Evolutionary conservation across 1,140 invertebrate species (phyloP), one percentile per base, ranked within the genome.

Genomic region (Pinna nobilis): DNA sequence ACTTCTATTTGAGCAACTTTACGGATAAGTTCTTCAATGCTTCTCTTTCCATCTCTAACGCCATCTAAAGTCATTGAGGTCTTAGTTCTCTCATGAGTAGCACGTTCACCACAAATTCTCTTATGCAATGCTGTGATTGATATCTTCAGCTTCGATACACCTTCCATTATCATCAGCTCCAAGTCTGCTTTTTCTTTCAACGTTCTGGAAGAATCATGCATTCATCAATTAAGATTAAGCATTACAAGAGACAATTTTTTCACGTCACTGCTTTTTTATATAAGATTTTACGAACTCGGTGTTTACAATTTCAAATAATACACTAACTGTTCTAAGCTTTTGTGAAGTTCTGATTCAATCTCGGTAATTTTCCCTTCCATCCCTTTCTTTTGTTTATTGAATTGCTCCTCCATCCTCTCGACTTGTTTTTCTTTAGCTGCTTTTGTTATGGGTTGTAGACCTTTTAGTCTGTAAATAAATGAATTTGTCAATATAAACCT

Each of bases 311-410:
- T 6, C 18, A 25, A 23, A 18, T 39, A 53, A 0, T 3, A 23
- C 6, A 61, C 68, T 51, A 13, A 70, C 68, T 39, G 35, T 20
- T 70, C 61, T 4, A 71, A 30, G 57, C 53, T 71, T 39, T 47
- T 35, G 39, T 71, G 60, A 11, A 71, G 39, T 57, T 71, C 70
- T 39, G 59, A 64, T 47, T 71, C 70, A 20, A 71, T 53, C 37
- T 71, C 70, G 6, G 39, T 50, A 35, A 71, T 71, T 53, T 71
- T 71, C 1, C 70, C 70, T 33, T 71, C 70, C 50, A 71, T 71
- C 5, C 70, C 70, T 47, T 25, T 53, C 30, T 71, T 71, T 25
- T 71, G 70, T 44, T 35, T 71, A 15, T 51, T 71, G 20, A 51
- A 71, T 33, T 71, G 47, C 57, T 71, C 23, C 47, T 71, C 70